Conservation (phyloP, 2,113 vertebrate genomes). For the Mesitornis unicolor region DNA sequence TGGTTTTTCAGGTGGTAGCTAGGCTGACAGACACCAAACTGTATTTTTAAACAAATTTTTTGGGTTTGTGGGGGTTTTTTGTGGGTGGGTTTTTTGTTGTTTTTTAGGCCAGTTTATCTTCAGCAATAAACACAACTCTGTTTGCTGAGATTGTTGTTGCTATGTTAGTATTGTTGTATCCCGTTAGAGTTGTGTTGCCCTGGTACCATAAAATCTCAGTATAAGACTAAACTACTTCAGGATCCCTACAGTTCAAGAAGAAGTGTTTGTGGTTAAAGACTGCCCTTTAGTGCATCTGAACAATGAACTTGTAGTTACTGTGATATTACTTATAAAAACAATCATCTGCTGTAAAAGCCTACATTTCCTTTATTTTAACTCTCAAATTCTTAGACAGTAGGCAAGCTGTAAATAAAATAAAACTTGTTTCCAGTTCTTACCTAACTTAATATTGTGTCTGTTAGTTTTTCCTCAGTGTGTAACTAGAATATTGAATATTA, state of each 20-base stretch:
- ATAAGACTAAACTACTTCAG: not conserved
- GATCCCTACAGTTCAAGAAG: not conserved
- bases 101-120: not conserved
- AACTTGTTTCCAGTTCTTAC: not conserved
- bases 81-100: too few species aligned
- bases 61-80: accelerated
- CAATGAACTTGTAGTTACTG: not conserved
- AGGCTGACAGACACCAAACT: not conserved
- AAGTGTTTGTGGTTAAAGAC: not conserved
- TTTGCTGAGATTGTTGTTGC: not conserved
- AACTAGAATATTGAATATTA: not conserved
- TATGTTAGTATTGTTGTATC: not conserved
- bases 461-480: not conserved
- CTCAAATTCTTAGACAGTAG: not conserved
- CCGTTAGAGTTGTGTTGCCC: not conserved
- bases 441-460: not conserved
- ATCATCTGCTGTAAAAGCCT: not conserved
- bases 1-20: not conserved
- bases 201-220: not conserved
- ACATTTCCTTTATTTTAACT: not conserved
- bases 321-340: not conserved
- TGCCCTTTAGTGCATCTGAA: not conserved
- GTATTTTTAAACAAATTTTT: not conserved
- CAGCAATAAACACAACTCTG: not conserved
- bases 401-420: not conserved